Evolutionary conservation across 1,140 invertebrate genomes (phyloP), one percentile per base, ranked within the genome.

Genomic region (Brachionus asplanchnoidis): DNA sequence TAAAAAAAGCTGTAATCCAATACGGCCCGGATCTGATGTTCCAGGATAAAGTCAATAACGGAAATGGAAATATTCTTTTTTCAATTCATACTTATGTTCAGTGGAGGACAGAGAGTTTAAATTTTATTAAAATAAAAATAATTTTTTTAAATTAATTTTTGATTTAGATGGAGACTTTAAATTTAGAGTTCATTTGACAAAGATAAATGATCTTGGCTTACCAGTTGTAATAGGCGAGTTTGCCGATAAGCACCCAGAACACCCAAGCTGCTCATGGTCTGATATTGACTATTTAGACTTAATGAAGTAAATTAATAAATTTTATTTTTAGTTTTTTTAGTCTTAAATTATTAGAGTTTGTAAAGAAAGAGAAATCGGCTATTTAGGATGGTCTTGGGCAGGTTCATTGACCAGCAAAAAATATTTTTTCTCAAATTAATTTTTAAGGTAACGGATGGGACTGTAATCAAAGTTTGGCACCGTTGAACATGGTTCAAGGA

Each of bases 361-460:
- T 14, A 77, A 77, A 50, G 73, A 77, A 28, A 20, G 73, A 77
- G 17, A 26, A 7, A 77, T 77, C 46, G 73, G 73, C 4, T 77
- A 77, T n/a, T 77, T 77, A 46, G 73, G 73, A 46, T 77, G 73
- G 73, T 77, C 73, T 8, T 77, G 73, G 73, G 73, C 73, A 32
- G 73, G 53, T 56, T 56, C 6, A 8, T 8, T 17, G 7, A 56
- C 1, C 14, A 56, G 6, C 0, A 56, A 56, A 23, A 60, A 60
- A 11, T 23, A 11, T 60, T 60, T 9, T 23, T 1, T 60, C 9
- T 60, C 20, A 56, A 9, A 4, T 20, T 23, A 8, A 60, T 20
- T 60, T 56, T 23, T 20, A 20, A 60, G 53, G 73, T 14, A 77
- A 77, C 32, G 73, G 73, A 28, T 50, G 11, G 7, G 73, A 77